Conservation (phyloP, 2,797 vertebrate species). For the Melanotaenia boesemani region DNA sequence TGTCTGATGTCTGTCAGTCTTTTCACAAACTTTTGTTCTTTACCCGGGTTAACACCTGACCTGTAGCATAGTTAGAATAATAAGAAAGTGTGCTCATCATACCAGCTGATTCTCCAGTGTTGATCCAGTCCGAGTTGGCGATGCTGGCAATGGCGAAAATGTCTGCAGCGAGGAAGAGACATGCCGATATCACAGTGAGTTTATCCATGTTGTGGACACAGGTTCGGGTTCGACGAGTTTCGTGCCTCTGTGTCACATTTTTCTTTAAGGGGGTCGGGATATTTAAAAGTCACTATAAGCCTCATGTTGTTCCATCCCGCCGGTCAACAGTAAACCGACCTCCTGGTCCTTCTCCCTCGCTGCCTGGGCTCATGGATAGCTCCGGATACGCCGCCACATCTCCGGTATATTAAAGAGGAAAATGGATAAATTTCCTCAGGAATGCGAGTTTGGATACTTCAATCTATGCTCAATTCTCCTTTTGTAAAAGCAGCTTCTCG, state of each 20-base stretch:
- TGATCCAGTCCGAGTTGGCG: conserved; percentile 97
- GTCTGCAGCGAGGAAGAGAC: conserved; percentile 98
- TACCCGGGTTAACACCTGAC: neutral
- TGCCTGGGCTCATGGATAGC: conserved; percentile 26
- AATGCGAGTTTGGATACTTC: neutral
- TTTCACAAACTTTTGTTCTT: neutral
- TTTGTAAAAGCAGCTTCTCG: conserved; percentile 10
- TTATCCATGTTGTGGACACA: conserved; percentile 90
- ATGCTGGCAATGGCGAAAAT: conserved; percentile 98
- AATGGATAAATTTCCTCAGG: neutral
- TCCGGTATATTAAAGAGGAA: neutral
- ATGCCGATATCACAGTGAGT: conserved; percentile 98
- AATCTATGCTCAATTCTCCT: neutral
- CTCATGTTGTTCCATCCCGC: conserved; percentile 6
- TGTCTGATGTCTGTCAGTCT: neutral
- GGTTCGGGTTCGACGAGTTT: conserved; percentile 8
- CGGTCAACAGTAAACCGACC: conserved; percentile 32
- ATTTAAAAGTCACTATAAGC: conserved; percentile 32
- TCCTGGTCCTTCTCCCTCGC: conserved; percentile 25
- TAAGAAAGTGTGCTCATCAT: conserved; percentile 20
- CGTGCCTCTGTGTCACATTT: conserved; percentile 29
- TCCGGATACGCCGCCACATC: conserved; percentile 28
- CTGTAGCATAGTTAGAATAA: too few species aligned
- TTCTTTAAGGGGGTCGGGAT: conserved; percentile 30
- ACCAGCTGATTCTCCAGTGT: conserved; percentile 93